Conservation (phyloP, 1,140 invertebrate species). For the Drosophila paulistorum region DNA sequence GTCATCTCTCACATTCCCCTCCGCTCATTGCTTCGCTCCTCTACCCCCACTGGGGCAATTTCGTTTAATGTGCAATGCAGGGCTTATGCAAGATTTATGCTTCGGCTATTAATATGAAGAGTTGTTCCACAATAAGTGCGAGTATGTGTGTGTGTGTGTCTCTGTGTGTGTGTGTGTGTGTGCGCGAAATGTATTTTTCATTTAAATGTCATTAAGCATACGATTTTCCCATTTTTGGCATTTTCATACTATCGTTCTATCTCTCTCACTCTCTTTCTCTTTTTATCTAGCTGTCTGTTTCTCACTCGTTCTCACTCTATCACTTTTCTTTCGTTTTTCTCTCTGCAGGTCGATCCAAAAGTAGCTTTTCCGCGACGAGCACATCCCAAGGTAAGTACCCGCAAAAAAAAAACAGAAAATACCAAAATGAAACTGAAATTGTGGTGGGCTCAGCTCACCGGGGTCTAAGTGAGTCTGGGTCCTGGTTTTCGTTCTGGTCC, state of each 20-base stretch:
- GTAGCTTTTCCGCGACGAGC: slow-evolving; percentile 99
- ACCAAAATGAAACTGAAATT: slow-evolving; percentile 30
- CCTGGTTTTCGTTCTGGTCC: not conserved
- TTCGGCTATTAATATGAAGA: slow-evolving; percentile 77
- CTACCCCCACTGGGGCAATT: slow-evolving; percentile 53
- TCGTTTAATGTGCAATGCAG: slow-evolving; percentile 77
- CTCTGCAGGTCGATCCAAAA: slow-evolving; percentile 98
- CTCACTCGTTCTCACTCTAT: not conserved
- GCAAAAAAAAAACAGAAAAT: slow-evolving; percentile 27
- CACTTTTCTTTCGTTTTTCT: slow-evolving; percentile 53
- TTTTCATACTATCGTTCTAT: slow-evolving; percentile 11
- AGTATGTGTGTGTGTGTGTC: not conserved
- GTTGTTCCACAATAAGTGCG: slow-evolving; percentile 39
- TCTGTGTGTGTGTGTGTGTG: slow-evolving; percentile 1
- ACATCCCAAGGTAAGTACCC: slow-evolving; percentile 96
- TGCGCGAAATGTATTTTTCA: slow-evolving; percentile 73
- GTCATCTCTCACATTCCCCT: not conserved
- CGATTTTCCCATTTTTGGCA: slow-evolving; percentile 49
- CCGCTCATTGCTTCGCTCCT: not conserved
- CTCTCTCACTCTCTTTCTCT: not conserved
- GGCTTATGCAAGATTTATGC: slow-evolving; percentile 75
- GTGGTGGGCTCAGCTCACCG: slow-evolving; percentile 16
- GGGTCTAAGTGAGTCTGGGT: slow-evolving; percentile 9
- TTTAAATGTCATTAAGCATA: slow-evolving; percentile 80
- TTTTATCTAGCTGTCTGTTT: not conserved